A percentile compares a stretch with the other conserved stretches of the same genome.
Conservation (phyloP, 2,113 vertebrate species). For the Corvus cornix region DNA sequence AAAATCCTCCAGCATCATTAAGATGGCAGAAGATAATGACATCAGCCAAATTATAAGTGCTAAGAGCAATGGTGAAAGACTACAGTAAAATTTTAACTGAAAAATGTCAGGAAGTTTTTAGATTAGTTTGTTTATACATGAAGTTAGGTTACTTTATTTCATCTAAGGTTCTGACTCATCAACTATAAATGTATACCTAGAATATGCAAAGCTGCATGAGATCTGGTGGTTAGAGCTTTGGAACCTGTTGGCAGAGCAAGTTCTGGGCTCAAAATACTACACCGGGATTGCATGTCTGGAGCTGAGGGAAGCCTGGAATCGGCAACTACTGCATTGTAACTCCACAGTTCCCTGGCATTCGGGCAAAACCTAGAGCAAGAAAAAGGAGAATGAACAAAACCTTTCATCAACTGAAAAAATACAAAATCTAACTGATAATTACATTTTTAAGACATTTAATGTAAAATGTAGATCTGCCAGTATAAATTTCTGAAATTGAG, state of each 20-base stretch:
- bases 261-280: conserved; percentile 95
- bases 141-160: background rate
- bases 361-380: conserved; percentile 84
- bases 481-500: background rate
- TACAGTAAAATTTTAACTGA: background rate
- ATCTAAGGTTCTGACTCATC: background rate
- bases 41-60: background rate
- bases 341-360: conserved; percentile 89
- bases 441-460: background rate
- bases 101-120: background rate
- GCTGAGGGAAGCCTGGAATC: conserved; percentile 91
- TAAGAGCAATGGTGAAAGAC: background rate
- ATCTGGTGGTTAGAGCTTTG: conserved; percentile 92
- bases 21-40: background rate
- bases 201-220: conserved; percentile 96
- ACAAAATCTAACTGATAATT: background rate
- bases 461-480: background rate
- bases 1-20: background rate
- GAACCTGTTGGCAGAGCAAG: conserved; percentile 92
- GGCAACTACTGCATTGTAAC: conserved; percentile 96
- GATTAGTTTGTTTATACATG: background rate
- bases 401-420: background rate
- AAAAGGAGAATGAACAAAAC: background rate
- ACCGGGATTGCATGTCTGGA: conserved; percentile 89
- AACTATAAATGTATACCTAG: conserved; percentile 80